Evolutionary conservation across 2,888 invertebrate species (phyloP).

Genomic region (Elgonia sp.): DNA sequence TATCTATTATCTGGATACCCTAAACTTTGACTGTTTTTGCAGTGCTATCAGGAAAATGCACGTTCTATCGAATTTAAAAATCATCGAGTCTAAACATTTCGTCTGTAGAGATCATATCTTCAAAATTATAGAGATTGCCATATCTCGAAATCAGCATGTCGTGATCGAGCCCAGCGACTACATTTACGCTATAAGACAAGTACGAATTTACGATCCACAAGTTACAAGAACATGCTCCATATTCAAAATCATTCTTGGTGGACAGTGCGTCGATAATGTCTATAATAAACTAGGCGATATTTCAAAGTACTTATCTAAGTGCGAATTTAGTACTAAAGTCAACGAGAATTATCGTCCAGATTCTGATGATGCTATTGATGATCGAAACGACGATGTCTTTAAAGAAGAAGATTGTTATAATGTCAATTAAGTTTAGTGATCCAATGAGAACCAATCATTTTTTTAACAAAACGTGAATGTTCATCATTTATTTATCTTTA

Average conservation of each 20-base stretch:
- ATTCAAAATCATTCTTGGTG: slow-evolving; percentile 26
- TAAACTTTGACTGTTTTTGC: slow-evolving; percentile 23
- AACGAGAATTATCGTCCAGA: slow-evolving; percentile 29
- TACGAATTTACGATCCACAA: slow-evolving; percentile 8
- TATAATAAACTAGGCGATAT: background rate
- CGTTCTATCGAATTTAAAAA: background rate
- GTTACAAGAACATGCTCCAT: background rate
- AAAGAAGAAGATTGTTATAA: no score
- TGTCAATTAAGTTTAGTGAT: no score
- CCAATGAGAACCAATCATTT: no score
- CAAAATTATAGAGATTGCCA: slow-evolving; percentile 12
- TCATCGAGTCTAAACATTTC: slow-evolving; percentile 25
- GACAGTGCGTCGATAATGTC: slow-evolving; percentile 30
- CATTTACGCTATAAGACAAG: slow-evolving; percentile 11
- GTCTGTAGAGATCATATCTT: slow-evolving; percentile 22
- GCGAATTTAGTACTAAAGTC: slow-evolving; percentile 2
- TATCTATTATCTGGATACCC: background rate
- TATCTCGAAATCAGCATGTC: slow-evolving; percentile 28
- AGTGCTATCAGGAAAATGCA: slow-evolving; percentile 7
- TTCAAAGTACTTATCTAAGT: background rate
- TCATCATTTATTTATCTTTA: no score
- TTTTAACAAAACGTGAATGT: no score
- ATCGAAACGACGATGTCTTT: no score
- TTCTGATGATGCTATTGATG: background rate
- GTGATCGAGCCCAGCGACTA: slow-evolving; percentile 20